Base-by-base conservation (phyloP, 2,113 vertebrate species). In the Pelobates fuscus region DNA sequence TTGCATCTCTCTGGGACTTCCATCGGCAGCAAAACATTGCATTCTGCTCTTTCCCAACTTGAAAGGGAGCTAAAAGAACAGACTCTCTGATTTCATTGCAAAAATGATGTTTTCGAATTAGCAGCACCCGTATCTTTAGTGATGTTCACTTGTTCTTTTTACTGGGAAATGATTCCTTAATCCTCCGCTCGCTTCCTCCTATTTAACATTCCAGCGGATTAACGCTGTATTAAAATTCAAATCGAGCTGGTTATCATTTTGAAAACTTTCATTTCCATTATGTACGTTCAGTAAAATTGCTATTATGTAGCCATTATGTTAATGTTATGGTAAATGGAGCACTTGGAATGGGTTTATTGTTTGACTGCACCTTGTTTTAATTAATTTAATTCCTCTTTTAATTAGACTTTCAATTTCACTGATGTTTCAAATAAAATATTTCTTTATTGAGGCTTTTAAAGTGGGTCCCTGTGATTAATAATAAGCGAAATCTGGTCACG, bases 161-260 rank as follows among this genome's bases (percentile, higher is more conserved):
- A n/a, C n/a, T n/a, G n/a, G n/a, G n/a, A n/a, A n/a, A n/a, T n/a
- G n/a, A n/a, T n/a, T n/a, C n/a, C n/a, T n/a, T n/a, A n/a, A 10
- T 5, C 32, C n/a, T n/a, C 30, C 5, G 32, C 32, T 5, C 32
- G 32, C 32, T 37, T 72, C 26, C 32, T 73, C 60, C 29, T 29
- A 54, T 43, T 68, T 69, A 64, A 75, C 81, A 78, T 80, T n/a
- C 29, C 46, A 15, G 20, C 21, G 43, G 37, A 74, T 32, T 71
- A 43, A 49, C 67, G n/a, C 24, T 23, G 43, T 64, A 79, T 80
- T 80, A 46, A 77, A 70, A 70, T 78, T 78, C 41, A 57, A 67
- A 0, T 70, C 26, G 78, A 26, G 67, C 11, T 1, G 0, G 43
- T 65, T 57, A 1, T 68, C 52, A 1, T 73, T 78, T 71, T 73